These are phyloP conservation scores for Drosophila peninsularis DNA, from an alignment of 2,888 invertebrate genomes.

Conservation along the genomic window DNA sequence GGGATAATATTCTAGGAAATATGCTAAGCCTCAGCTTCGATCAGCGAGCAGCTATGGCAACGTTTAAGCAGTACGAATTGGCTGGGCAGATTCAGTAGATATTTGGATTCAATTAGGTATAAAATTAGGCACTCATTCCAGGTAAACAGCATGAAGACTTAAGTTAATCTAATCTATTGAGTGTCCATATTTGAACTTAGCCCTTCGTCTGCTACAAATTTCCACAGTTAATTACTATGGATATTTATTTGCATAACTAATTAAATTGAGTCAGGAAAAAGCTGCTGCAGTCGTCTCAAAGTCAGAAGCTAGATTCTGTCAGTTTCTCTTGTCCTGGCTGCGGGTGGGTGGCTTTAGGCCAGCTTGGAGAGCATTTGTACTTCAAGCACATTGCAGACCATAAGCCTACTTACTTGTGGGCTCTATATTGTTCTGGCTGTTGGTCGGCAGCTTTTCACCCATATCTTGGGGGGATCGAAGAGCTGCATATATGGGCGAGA, in stretches of 20 bases:
- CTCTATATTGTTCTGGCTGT: not conserved
- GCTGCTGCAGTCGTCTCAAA: not conserved
- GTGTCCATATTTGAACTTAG: too few species aligned
- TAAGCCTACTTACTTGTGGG: constrained; percentile 12
- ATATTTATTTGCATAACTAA: not conserved
- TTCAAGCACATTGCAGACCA: not conserved
- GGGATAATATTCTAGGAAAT: constrained; percentile 2
- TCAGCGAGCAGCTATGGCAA: not conserved
- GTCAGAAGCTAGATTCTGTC: not conserved
- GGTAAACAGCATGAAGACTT: too few species aligned
- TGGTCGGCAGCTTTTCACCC: constrained; percentile 1
- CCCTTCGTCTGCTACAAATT: too few species aligned
- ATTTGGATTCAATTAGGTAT: too few species aligned
- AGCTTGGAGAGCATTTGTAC: not conserved
- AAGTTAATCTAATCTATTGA: too few species aligned
- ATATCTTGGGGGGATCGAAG: not conserved
- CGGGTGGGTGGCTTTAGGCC: not conserved
- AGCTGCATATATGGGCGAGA: constrained; percentile 30
- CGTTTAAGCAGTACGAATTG: not conserved
- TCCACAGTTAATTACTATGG: not conserved
- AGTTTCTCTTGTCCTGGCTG: not conserved
- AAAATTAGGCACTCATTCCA: too few species aligned
- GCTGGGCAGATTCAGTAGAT: too few species aligned
- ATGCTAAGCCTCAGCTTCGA: not conserved
- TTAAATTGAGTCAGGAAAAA: not conserved